Percentiles rank a stretch among this genome's conserved stretches.
phyloP scores from a whole-genome alignment of 2,113 vertebrate species.

The Capreolus pygargus region DNA sequence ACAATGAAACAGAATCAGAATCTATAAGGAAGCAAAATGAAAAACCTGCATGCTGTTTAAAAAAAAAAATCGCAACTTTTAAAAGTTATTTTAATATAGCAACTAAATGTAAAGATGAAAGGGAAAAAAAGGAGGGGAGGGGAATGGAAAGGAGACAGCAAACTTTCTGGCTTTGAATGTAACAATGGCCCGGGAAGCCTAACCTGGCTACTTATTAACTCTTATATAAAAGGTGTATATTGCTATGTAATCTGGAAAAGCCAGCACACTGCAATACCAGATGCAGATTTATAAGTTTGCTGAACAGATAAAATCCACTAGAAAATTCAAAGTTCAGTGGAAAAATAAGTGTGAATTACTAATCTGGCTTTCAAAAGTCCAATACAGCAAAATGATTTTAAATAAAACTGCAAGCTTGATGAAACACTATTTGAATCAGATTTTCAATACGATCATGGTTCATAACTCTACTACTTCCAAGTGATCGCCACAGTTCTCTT shows the following conservation, averaged over 20 bases:
- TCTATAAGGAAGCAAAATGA: conserved; percentile 10
- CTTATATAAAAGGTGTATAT: conserved; percentile 57
- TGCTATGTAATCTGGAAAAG: conserved; percentile 55
- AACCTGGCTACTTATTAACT: conserved; percentile 74
- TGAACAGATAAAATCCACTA: conserved; percentile 48
- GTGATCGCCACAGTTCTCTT: background rate
- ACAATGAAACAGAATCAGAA: conserved; percentile 21
- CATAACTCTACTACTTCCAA: background rate
- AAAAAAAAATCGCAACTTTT: background rate
- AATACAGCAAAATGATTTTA: conserved; percentile 25
- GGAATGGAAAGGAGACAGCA: background rate
- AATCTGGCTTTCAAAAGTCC: background rate
- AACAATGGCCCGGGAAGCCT: conserved; percentile 29
- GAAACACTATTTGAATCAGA: background rate
- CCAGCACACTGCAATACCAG: conserved; percentile 20
- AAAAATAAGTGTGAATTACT: conserved; percentile 30
- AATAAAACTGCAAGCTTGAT: background rate
- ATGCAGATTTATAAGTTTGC: conserved; percentile 19
- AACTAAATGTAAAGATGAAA: conserved; percentile 33
- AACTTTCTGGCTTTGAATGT: conserved; percentile 33
- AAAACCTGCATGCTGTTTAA: background rate
- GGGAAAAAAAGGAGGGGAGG: background rate
- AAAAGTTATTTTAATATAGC: conserved; percentile 14
- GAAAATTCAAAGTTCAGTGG: conserved; percentile 66
- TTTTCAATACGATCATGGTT: background rate